Conservation (phyloP, 2,113 vertebrate genomes). For the Bungarus multicinctus region DNA sequence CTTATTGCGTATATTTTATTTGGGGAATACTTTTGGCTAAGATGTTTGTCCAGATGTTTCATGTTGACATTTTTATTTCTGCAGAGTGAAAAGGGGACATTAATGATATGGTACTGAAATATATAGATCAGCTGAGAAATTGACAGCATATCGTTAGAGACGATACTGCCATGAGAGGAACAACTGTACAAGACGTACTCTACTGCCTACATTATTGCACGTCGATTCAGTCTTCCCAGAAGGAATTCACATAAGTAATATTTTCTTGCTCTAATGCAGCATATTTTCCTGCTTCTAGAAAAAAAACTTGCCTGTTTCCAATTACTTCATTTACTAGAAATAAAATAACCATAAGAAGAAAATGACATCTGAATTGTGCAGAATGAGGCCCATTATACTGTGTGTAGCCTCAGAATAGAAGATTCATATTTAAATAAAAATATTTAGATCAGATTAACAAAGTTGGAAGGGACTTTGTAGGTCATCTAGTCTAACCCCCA, state of each 20-base stretch:
- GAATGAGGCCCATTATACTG: not conserved
- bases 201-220: constrained; percentile 18
- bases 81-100: not conserved
- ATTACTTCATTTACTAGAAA: constrained; percentile 23
- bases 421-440: not conserved
- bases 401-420: not conserved
- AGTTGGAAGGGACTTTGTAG: too few relatives aligned
- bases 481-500: too few relatives aligned
- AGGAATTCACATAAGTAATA: constrained; percentile 1
- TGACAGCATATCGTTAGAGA: not conserved
- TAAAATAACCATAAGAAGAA: not conserved
- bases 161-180: constrained; percentile 18
- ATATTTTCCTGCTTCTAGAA: not conserved
- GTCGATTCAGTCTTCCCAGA: constrained; percentile 12
- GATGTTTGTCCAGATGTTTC: constrained; percentile 47
- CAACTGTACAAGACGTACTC: not conserved
- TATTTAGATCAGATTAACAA: too few relatives aligned
- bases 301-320: not conserved
- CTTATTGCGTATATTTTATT: constrained; percentile 20
- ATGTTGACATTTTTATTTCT: constrained; percentile 12
- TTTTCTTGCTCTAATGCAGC: not conserved
- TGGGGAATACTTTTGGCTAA: constrained; percentile 11
- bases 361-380: not conserved
- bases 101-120: not conserved
- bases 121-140: constrained; percentile 6